Percentiles rank a stretch among this genome's conserved stretches.
These are phyloP conservation scores for Pholis gunnellus DNA, from an alignment of 2,113 vertebrate species.

Conservation along the genomic window DNA sequence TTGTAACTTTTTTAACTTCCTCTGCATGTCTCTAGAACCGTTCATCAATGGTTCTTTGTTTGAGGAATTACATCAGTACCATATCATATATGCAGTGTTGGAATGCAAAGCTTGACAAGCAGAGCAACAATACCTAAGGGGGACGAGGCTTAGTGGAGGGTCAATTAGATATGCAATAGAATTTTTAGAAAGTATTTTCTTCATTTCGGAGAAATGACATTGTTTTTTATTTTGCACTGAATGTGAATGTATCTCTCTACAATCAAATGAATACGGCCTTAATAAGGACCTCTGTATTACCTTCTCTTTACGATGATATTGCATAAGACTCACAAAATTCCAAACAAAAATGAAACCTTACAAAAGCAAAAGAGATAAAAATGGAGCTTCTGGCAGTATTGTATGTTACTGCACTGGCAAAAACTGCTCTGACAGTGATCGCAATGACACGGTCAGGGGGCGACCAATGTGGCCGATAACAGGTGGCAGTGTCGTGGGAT, in stretches of 20 bases:
- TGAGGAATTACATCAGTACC: too few relatives aligned
- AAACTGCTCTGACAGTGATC: conserved; percentile 31
- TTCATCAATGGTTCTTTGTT: too few relatives aligned
- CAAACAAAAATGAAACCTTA: conserved; percentile 24
- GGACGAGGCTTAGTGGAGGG: background rate
- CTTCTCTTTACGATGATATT: background rate
- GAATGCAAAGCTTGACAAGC: background rate
- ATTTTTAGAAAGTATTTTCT: background rate
- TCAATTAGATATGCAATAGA: background rate
- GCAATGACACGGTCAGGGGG: conserved; percentile 39
- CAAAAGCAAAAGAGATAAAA: conserved; percentile 47
- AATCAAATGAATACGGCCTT: background rate
- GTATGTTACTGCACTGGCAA: conserved; percentile 28
- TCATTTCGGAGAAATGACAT: background rate
- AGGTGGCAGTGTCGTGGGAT: conserved; percentile 21
- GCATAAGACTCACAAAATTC: conserved; percentile 9
- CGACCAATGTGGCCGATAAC: conserved; percentile 79
- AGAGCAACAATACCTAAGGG: background rate
- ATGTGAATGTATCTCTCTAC: background rate
- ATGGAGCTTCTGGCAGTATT: conserved; percentile 48
- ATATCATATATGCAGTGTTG: background rate
- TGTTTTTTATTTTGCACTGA: background rate
- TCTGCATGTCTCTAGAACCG: too few relatives aligned
- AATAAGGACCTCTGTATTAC: background rate
- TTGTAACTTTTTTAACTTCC: too few relatives aligned